Base-by-base conservation (phyloP, 2,797 vertebrate genomes). In the Huso huso region DNA sequence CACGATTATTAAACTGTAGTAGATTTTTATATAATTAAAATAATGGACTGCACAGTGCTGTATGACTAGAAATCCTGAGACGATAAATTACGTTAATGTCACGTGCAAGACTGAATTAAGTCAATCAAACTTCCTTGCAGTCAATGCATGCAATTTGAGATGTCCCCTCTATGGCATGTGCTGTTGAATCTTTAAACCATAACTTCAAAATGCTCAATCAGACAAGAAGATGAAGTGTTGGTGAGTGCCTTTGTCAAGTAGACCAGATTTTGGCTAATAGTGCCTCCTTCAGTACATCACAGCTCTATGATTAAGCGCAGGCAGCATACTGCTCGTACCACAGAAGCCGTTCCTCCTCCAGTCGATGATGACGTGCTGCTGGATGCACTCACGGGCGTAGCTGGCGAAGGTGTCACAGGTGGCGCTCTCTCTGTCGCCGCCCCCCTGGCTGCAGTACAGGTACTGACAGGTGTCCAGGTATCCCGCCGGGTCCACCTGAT, bases 401-500 rank as follows among this genome's bases (percentile, higher is more conserved):
- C 78, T 87, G 61, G 93, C 88, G n/a, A 96, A 76, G 0, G 92
- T 94, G 78, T 90, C 83, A 0, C 95, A 96, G 69, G 89, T 78
- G 0, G 85, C 82, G 0, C 57, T 48, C 0, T 69, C 72, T 7
- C 76, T 79, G 1, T 74, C 73, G 1, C 50, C 10, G 1, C 69
- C 68, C 0, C 72, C 67, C 0, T 75, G 74, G 61, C 64, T 77
- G 52, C 94, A 95, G 79, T 83, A 86, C 71, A 90, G 68, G 15
- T 90, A 94, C 67, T 92, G 72, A 68, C 95, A 97, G 2, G 94
- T 81, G 55, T 91, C 86, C 0, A 90, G 69, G 73, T 93, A 95
- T 0, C 85, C 87, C 0, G 74, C 71, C 0, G 93, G 93, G 9
- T 91, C 83, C 12, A 95, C 78, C 95, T 98, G 79, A 65, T 62